Conservation (phyloP, 2,797 vertebrate genomes). For the Hozukius guyotensis region DNA sequence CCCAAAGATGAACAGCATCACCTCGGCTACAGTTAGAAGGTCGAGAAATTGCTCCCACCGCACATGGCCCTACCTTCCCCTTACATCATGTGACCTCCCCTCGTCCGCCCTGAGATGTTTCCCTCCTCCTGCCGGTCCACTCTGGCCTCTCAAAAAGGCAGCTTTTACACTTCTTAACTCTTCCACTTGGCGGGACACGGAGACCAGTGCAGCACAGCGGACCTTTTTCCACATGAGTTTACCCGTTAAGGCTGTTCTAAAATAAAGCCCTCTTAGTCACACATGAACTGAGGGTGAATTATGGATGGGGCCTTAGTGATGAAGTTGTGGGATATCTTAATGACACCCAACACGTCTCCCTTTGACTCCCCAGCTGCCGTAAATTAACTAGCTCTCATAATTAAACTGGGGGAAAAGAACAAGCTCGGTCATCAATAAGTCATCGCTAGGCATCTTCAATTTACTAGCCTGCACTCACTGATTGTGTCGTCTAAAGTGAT, state of each 20-base stretch:
- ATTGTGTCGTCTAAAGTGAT: conserved; percentile 65
- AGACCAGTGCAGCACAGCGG: conserved; percentile 73
- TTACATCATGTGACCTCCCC: conserved; percentile 86
- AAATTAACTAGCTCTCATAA: conserved; percentile 80
- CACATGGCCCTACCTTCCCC: conserved; percentile 80
- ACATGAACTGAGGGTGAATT: conserved; percentile 80
- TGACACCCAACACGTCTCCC: conserved; percentile 76
- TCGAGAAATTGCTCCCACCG: conserved; percentile 97
- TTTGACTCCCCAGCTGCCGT: conserved; percentile 61
- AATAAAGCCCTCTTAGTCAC: conserved; percentile 82
- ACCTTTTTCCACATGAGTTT: conserved; percentile 87
- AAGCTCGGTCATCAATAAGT: conserved; percentile 80
- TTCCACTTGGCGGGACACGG: conserved; percentile 81
- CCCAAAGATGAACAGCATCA: conserved; percentile 95
- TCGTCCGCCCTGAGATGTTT: conserved; percentile 65
- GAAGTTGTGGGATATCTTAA: conserved; percentile 83
- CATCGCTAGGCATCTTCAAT: conserved; percentile 67
- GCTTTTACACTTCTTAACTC: conserved; percentile 95
- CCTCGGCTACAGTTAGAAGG: conserved; percentile 93
- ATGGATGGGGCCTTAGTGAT: conserved; percentile 79
- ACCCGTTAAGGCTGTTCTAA: conserved; percentile 78
- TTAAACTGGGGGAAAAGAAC: conserved; percentile 77
- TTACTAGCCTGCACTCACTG: conserved; percentile 44
- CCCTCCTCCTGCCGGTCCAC: conserved; percentile 45
- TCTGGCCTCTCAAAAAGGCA: conserved; percentile 81